Evolutionary conservation across 2,797 vertebrate genomes (phyloP), one percentile per base, ranked within the genome.

Genomic region (Lophotriccus pileatus): DNA sequence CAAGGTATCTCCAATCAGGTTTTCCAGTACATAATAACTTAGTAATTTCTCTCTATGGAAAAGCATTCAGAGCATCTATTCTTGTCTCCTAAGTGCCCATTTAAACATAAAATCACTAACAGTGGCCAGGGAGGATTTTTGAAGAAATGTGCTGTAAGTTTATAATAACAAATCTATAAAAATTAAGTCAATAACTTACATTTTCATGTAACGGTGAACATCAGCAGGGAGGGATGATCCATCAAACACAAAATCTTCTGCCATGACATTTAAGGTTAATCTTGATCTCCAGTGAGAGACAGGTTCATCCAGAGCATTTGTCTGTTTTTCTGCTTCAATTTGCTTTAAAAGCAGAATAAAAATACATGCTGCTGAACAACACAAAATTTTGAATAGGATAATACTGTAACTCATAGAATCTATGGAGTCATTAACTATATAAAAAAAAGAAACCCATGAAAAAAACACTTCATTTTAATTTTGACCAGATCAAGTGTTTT

Each of bases 181-280:
- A 94, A 92, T n/a, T 4, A 68, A 58, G 41, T 44, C 20, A 60
- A 8, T 0, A 0, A 80, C 99, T 98, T 96, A 99, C 99, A 99
- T 98, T 97, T 98, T 99, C 98, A 99, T 99, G 97, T 99, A 99
- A 81, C 98, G 98, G 10, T 99, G 98, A 93, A 99, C 98, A 24
- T 99, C 99, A 19, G 99, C 99, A 14, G 99, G 99, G 67, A 99
- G 98, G 18, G 98, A 99, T 41, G 98, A 98, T 11, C 98, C 98
- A 66, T 98, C 99, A 84, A 99, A 99, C 87, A 98, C 98, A 87
- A 99, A 99, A 84, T 99, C 98, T 81, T 99, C 99, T 32, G 98
- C 99, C 99, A 99, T 99, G 95, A 99, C 94, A 14, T 98, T 99
- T 83, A 99, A 94, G 18, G 98, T 98, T 94, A 99, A 96, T 36